Base-by-base conservation (phyloP, 2,888 invertebrate genomes). In the Hirudinaria manillensis region DNA sequence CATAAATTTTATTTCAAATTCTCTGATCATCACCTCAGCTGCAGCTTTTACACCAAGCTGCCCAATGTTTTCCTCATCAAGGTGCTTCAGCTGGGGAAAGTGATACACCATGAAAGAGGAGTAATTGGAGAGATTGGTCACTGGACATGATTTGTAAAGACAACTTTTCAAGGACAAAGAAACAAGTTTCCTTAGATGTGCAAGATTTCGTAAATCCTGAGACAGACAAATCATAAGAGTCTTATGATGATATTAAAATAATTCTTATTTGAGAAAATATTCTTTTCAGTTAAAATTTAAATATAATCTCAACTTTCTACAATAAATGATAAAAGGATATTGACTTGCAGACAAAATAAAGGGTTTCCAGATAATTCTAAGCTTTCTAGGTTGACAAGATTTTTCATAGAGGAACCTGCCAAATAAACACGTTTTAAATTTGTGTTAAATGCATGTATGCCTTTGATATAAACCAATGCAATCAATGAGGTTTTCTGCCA, bases 291-390 rank as follows among this genome's bases (percentile, higher is more conserved):
- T 32, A 68, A 68, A 32, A 32, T 24, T 34, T 27, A 68, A 68
- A 68, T 29, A 27, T 67, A 6, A 38, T 38, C 10, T 38, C 38
- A 38, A 38, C 38, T 10, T 38, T 38, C 3, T 38, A 61, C 21
- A 61, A 24, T 61, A 27, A 2, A 61, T 19, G 1, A 13, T 7
- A 19, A 32, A 68, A 45, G 34, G 21, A 67, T 36, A 72, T 55
- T 36, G n/a, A 84, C 85, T 80, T 82, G 81, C 56, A 85, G 81
- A 38, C 83, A 83, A 38, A 78, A 81, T 21, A 85, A 80, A 70
- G 79, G 80, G 77, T 85, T 85, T 45, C 85, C 85, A 45, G 85
- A 85, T 51, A 85, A 76, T 75, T 84, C 84, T 55, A 85, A 76
- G 19, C 81, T 83, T 77, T 83, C 82, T 13, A 85, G 77, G 67